Evolutionary conservation across 2,888 invertebrate species (phyloP).

Genomic region (Drosophila barbarae): DNA sequence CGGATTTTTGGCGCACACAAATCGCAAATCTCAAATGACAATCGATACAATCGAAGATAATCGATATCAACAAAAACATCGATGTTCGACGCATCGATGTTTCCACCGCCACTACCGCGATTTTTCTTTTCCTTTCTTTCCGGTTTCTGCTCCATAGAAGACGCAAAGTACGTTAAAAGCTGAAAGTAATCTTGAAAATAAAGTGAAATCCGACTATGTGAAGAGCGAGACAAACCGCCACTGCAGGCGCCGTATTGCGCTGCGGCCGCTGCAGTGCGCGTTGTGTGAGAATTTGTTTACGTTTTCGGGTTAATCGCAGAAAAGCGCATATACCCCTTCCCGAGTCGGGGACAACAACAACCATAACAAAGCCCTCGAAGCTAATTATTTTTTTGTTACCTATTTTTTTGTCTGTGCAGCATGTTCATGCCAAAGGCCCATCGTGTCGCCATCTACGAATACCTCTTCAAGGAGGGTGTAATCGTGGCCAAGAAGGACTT

Average conservation of each 20-base stretch:
- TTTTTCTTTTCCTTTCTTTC: slow-evolving; percentile 78
- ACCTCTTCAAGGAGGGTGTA: slow-evolving; percentile 99
- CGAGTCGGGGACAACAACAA: slow-evolving; percentile 23
- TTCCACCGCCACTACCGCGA: too few species aligned
- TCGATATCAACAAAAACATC: too few species aligned
- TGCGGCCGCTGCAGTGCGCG: slow-evolving; percentile 17
- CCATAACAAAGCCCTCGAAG: slow-evolving; percentile 38
- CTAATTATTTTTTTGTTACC: slow-evolving; percentile 44
- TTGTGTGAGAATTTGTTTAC: slow-evolving; percentile 10
- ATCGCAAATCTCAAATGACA: too few species aligned
- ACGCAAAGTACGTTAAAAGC: slow-evolving; percentile 77
- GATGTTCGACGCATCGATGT: too few species aligned
- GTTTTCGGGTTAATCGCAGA: slow-evolving; percentile 9
- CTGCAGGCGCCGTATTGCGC: slow-evolving; percentile 11
- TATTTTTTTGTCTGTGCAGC: slow-evolving; percentile 81
- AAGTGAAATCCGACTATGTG: slow-evolving; percentile 53
- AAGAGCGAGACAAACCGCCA: slow-evolving; percentile 26
- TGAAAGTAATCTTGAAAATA: slow-evolving; percentile 71
- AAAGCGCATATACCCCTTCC: slow-evolving; percentile 9
- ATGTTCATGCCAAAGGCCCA: slow-evolving; percentile 99
- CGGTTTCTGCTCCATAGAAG: slow-evolving; percentile 78
- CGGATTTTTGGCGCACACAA: too few species aligned
- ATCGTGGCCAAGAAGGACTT: slow-evolving; percentile 99
- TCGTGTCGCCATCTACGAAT: slow-evolving; percentile 97
- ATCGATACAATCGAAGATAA: too few species aligned